Conservation (phyloP, 2,113 vertebrate species). For the Nothocercus julius region DNA sequence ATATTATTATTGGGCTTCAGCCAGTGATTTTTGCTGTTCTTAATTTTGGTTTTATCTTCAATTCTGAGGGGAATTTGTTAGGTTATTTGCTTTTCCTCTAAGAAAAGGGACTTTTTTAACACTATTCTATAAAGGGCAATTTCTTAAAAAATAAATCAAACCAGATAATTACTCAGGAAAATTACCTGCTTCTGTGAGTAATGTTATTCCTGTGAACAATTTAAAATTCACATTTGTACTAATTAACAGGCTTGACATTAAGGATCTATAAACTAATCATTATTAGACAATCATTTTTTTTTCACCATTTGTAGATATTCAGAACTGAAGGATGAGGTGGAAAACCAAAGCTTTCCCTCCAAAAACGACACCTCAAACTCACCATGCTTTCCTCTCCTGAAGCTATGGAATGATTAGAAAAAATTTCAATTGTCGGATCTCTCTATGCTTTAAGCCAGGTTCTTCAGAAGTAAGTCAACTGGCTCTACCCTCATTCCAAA, state of each 20-base stretch:
- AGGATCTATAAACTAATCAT: neutral
- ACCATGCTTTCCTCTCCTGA: neutral
- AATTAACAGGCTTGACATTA: neutral
- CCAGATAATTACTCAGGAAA: neutral
- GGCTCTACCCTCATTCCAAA: neutral
- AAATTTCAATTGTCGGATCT: neutral
- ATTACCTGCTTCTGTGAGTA: neutral
- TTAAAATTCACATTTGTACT: neutral
- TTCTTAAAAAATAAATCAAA: neutral
- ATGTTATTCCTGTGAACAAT: neutral
- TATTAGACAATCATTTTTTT: neutral
- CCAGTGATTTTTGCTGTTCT: neutral
- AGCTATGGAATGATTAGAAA: neutral
- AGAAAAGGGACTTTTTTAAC: neutral
- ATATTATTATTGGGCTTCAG: neutral
- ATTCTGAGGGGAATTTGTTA: neutral
- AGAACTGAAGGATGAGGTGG: neutral
- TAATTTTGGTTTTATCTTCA: neutral
- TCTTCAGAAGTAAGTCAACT: neutral
- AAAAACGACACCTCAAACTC: neutral
- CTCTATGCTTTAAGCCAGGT: neutral
- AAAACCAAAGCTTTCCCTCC: neutral
- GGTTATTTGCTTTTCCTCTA: neutral
- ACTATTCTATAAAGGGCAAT: fast-evolving
- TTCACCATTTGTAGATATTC: neutral